Base-by-base conservation (phyloP, 1,140 invertebrate species). In the Papilio xuthus region DNA sequence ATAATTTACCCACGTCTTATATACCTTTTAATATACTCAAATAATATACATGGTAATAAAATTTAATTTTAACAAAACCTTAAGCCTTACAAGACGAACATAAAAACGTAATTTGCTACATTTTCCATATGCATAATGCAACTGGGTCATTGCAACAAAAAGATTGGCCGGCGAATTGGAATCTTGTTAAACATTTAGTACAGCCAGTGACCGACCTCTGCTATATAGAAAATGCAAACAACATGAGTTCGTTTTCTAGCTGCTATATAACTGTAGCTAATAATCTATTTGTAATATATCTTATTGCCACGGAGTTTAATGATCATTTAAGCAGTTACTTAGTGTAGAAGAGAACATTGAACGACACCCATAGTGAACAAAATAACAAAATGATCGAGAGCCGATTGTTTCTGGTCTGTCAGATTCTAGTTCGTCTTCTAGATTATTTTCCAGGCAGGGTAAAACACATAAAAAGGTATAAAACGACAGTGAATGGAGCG, bases 41-140 rank as follows among this genome's bases (percentile, higher is more conserved):
- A 63, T 63, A 4, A 28, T 32, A 4, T 15, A 28, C 23, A 63
- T 26, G 7, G 4, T 7, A 15, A 4, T 32, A 63, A 32, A 20
- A 20, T n/a, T 23, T 7, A 23, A 26, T 1, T 63, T 63, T 32
- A 28, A 20, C 12, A 28, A 63, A 28, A 18, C 56, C 56, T 60
- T 26, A 60, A 63, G 60, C 60, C 23, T 63, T 63, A 28, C 26
- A 63, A 63, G 26, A 63, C 10, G 13, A 63, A 63, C 60, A 63
- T 63, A 63, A 63, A 63, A 63, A 63, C 23, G 4, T 63, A 63
- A 63, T 63, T 63, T 15, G 23, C 60, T 28, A 63, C 23, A 28
- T 23, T 63, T 63, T 63, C 60, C 60, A n/a, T n/a, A n/a, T n/a
- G 15, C 28, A 63, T 13, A 63, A 63, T 63, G 60, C 23, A 63